Conservation (phyloP, 2,113 vertebrate genomes). For the Pelobates fuscus region DNA sequence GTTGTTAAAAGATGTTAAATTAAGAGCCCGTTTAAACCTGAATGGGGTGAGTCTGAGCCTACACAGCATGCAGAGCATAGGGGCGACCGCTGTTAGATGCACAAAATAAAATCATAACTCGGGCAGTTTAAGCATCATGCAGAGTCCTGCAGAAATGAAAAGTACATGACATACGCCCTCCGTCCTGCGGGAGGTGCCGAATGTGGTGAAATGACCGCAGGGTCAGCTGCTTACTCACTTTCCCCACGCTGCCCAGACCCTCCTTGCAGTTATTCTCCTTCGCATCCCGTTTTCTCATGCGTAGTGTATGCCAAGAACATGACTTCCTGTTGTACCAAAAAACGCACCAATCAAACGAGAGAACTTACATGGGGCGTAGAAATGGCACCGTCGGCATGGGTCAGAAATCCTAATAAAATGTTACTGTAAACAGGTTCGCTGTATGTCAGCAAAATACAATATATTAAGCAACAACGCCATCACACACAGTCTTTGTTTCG, state of each 20-base stretch:
- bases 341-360: slow-evolving; percentile 81
- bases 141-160: slow-evolving; percentile 32
- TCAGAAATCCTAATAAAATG: slow-evolving; percentile 56
- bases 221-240: slow-evolving; percentile 91
- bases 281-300: slow-evolving; percentile 94
- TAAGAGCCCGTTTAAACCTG: too few species aligned
- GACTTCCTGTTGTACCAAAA: slow-evolving; percentile 98
- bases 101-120: slow-evolving; percentile 2
- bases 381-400: slow-evolving; percentile 58
- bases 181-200: slow-evolving; percentile 17
- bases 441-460: too few species aligned
- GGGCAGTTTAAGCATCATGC: slow-evolving; percentile 36
- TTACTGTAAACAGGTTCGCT: slow-evolving; percentile 15
- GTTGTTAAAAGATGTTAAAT: too few species aligned
- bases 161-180: slow-evolving; percentile 23
- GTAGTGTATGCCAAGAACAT: slow-evolving; percentile 98
- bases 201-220: slow-evolving; percentile 23
- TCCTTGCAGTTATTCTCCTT: slow-evolving; percentile 92
- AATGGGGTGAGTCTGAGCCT: neutral
- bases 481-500: too few species aligned
- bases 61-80: slow-evolving; percentile 25
- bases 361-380: slow-evolving; percentile 54
- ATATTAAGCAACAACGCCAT: too few species aligned
- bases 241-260: slow-evolving; percentile 87
- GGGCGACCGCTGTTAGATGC: slow-evolving; percentile 1